A percentile compares a stretch with the other conserved stretches of the same genome.
Evolutionary conservation across 30 jellyfish, hydroid and myxozoan genomes (phyloP).

Genomic region (Aurelia aurita): DNA sequence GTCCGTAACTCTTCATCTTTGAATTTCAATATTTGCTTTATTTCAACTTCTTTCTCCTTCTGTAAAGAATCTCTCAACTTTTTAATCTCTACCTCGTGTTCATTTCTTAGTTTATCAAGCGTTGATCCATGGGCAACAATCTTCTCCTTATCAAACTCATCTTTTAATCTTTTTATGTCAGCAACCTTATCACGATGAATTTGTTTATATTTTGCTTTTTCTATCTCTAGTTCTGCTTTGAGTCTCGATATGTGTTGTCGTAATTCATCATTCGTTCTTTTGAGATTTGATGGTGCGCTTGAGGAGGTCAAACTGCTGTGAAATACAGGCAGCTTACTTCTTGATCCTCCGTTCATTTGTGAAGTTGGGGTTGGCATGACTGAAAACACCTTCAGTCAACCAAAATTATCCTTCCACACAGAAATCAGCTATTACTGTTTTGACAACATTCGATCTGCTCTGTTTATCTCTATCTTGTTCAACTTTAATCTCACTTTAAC

Average conservation of each 20-base stretch:
- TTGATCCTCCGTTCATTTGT: constrained; percentile 58
- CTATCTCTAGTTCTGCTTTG: constrained; percentile 83
- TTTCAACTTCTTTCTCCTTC: constrained; percentile 84
- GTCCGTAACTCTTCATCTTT: constrained; percentile 95
- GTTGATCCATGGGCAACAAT: constrained; percentile 41
- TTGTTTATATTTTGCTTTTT: constrained; percentile 81
- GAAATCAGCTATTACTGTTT: too few species aligned
- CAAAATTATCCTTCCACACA: background rate
- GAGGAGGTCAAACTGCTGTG: constrained; percentile 42
- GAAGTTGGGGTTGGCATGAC: constrained; percentile 60
- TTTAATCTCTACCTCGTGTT: constrained; percentile 73
- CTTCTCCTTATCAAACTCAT: constrained; percentile 75
- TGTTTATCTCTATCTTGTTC: background rate
- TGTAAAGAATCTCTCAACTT: constrained; percentile 76
- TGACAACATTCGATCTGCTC: background rate
- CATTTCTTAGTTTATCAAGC: constrained; percentile 48
- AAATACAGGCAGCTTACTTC: constrained; percentile 63
- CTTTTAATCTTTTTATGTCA: constrained; percentile 79
- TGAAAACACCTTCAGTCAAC: too few species aligned
- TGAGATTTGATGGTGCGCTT: constrained; percentile 55
- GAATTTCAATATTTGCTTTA: constrained; percentile 80
- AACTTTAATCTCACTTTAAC: too few species aligned
- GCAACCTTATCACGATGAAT: constrained; percentile 91
- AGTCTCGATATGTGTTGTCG: constrained; percentile 78
- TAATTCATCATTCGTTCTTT: constrained; percentile 85